Evolutionary conservation across 2,888 invertebrate genomes (phyloP).

Genomic region (Drosophila mulleri): DNA sequence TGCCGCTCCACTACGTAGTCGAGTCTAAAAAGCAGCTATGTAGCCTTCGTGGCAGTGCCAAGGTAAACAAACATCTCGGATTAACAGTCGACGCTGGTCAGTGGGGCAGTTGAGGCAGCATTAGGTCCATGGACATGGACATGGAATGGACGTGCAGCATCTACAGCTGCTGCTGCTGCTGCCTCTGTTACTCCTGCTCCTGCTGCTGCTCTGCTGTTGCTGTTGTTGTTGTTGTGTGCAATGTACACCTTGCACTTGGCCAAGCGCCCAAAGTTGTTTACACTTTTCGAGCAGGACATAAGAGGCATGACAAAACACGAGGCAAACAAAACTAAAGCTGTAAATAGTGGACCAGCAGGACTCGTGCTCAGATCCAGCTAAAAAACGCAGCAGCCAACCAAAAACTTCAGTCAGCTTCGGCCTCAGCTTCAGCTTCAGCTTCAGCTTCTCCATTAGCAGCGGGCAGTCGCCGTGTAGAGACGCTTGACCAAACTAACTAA

Average conservation of each 20-base stretch:
- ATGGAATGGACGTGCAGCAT: constrained; percentile 40
- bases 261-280: constrained; percentile 83
- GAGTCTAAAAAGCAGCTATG: constrained; percentile 21
- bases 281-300: constrained; percentile 78
- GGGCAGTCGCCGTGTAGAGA: constrained; percentile 39
- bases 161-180: constrained; percentile 8
- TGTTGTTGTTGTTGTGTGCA: constrained; percentile 11
- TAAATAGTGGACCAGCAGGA: constrained; percentile 62
- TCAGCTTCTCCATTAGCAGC: constrained; percentile 61
- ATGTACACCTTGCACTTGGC: constrained; percentile 77
- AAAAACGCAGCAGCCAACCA: constrained; percentile 48
- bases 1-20: constrained; percentile 7
- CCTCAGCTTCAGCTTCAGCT: constrained; percentile 15
- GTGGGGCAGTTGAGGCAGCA: constrained; percentile 44
- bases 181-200: not conserved
- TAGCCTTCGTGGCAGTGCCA: constrained; percentile 54
- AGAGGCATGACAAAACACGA: constrained; percentile 82
- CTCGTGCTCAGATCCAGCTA: constrained; percentile 26
- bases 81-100: constrained; percentile 77
- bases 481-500: constrained; percentile 73
- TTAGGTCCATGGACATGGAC: constrained; percentile 34
- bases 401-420: constrained; percentile 39
- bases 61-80: constrained; percentile 81
- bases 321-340: constrained; percentile 75
- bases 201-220: not conserved